Evolutionary conservation across 2,797 vertebrate genomes (phyloP).

Genomic region (Ctenosaura bakeri): DNA sequence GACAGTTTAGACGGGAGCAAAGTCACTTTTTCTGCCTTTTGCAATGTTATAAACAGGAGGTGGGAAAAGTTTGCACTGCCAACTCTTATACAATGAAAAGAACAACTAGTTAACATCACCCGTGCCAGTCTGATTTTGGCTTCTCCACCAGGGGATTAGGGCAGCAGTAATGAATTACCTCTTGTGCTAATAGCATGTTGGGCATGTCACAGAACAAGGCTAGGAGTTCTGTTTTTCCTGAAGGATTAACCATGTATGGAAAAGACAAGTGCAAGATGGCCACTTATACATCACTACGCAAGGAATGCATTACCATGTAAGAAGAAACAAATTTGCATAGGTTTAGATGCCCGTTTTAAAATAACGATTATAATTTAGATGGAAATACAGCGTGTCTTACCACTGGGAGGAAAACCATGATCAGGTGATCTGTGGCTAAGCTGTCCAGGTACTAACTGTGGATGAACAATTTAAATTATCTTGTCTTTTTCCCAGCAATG

Average conservation of each 20-base stretch:
- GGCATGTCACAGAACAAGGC: not conserved
- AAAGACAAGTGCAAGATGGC: not conserved
- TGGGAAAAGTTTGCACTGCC: not conserved
- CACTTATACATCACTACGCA: not conserved
- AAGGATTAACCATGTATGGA: not conserved
- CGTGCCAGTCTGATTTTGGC: not conserved
- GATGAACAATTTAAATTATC: not conserved
- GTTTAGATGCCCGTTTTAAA: not conserved
- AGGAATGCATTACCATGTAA: too few species aligned
- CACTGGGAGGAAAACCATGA: too few species aligned
- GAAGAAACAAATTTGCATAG: not conserved
- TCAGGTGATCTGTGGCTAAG: too few species aligned
- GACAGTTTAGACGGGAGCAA: not conserved
- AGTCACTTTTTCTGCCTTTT: not conserved
- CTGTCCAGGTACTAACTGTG: too few species aligned
- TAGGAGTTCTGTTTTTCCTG: not conserved
- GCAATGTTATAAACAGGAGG: not conserved
- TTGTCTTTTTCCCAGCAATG: too few species aligned
- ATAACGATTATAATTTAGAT: not conserved
- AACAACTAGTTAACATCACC: not conserved
- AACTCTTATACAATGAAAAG: not conserved
- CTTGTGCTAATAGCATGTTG: not conserved
- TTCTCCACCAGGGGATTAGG: not conserved
- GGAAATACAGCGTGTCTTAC: not conserved
- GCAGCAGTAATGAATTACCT: not conserved